Evolutionary conservation across 1,140 invertebrate species (phyloP).

Genomic region (Drosophila lacertosa): DNA sequence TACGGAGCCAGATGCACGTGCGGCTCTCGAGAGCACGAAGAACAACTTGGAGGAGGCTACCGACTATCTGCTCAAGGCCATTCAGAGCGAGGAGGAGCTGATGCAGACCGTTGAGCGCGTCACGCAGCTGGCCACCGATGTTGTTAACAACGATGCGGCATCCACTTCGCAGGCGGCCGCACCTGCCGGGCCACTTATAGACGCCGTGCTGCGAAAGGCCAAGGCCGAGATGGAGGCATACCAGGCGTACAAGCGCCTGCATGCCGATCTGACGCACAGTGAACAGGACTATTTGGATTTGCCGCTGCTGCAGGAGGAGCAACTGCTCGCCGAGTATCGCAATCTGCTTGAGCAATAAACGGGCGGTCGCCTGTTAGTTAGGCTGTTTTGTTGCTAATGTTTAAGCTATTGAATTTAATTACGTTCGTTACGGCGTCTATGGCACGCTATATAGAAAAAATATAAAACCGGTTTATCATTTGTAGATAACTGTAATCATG

Average conservation of each 20-base stretch:
- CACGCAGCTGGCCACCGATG: slow-evolving; percentile 5
- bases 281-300: slow-evolving; percentile 88
- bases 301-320: slow-evolving; percentile 86
- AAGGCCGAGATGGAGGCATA: slow-evolving; percentile 61
- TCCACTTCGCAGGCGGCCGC: slow-evolving; percentile 58
- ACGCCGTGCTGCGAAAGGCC: slow-evolving; percentile 46
- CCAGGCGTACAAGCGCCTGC: slow-evolving; percentile 86
- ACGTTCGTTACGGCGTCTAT: slow-evolving; percentile 16
- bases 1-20: slow-evolving; percentile 85
- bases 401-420: slow-evolving; percentile 21
- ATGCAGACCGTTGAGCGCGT: slow-evolving; percentile 45
- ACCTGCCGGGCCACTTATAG: slow-evolving; percentile 32
- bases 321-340: slow-evolving; percentile 87
- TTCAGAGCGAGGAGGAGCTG: slow-evolving; percentile 64
- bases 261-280: slow-evolving; percentile 85
- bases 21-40: slow-evolving; percentile 85
- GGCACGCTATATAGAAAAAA: slow-evolving; percentile 7
- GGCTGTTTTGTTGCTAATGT: slow-evolving; percentile 7
- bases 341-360: slow-evolving; percentile 84
- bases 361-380: neutral
- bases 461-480: slow-evolving; percentile 44
- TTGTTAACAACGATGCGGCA: slow-evolving; percentile 15
- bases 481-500: slow-evolving; percentile 70
- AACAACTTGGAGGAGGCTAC: slow-evolving; percentile 86
- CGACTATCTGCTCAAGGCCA: slow-evolving; percentile 84